These are phyloP conservation scores for Dascillus cervinus DNA, from an alignment of 2,888 invertebrate species.

Conservation along the genomic window DNA sequence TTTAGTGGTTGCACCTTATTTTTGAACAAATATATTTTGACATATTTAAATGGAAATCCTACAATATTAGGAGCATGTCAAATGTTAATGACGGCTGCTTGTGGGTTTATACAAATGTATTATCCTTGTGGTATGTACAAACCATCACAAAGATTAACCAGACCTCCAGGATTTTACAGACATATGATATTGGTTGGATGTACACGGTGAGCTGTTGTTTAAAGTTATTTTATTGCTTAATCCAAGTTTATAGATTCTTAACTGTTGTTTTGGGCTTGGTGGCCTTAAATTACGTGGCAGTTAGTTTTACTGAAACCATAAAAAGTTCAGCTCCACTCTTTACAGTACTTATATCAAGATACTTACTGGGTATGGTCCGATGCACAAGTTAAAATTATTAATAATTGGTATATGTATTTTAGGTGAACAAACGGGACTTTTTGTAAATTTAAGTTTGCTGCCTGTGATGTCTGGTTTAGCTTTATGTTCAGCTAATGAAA, in stretches of 20 bases:
- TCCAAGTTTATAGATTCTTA: slow-evolving; percentile 49
- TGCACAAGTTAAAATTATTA: not conserved
- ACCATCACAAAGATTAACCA: slow-evolving; percentile 47
- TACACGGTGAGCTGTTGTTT: slow-evolving; percentile 47
- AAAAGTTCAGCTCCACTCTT: slow-evolving; percentile 75
- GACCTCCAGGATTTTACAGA: slow-evolving; percentile 62
- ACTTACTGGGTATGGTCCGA: slow-evolving; percentile 47
- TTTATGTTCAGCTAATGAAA: slow-evolving; percentile 67
- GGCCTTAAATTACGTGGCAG: slow-evolving; percentile 69
- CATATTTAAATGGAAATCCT: slow-evolving; percentile 64
- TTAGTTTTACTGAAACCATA: slow-evolving; percentile 74
- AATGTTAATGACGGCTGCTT: slow-evolving; percentile 65
- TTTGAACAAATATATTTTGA: slow-evolving; percentile 68
- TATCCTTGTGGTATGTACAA: slow-evolving; percentile 67
- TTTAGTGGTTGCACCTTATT: slow-evolving; percentile 72
- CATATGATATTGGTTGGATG: slow-evolving; percentile 68
- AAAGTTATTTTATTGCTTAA: not conserved
- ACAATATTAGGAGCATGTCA: slow-evolving; percentile 67
- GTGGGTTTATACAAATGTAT: slow-evolving; percentile 68
- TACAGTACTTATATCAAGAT: slow-evolving; percentile 65
- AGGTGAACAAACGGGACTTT: slow-evolving; percentile 59
- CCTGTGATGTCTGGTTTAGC: slow-evolving; percentile 73
- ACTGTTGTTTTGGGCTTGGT: slow-evolving; percentile 67
- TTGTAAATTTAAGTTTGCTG: slow-evolving; percentile 63
- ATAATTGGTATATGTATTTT: slow-evolving; percentile 15